Conservation (phyloP, 2,888 invertebrate species). For the Epistrophe grossulariae region DNA sequence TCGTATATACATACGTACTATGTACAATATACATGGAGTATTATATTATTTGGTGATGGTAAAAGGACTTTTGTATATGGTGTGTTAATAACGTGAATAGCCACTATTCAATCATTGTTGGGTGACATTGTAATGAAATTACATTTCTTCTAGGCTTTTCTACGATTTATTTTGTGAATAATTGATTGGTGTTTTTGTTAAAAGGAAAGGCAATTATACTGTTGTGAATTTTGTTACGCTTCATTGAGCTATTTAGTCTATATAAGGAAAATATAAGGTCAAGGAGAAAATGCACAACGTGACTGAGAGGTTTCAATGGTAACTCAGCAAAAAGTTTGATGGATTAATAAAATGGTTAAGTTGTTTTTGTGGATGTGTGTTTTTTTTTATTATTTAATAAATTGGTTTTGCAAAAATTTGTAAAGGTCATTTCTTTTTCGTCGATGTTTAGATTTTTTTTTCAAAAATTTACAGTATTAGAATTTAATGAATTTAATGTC, state of each 20-base stretch:
- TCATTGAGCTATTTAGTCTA: conserved; percentile 50
- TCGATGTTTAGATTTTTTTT: too few relatives aligned
- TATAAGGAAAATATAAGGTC: neutral
- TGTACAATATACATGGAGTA: neutral
- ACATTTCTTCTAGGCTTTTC: conserved; percentile 53
- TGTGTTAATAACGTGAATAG: conserved; percentile 53
- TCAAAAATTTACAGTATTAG: too few relatives aligned
- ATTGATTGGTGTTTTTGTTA: conserved; percentile 22
- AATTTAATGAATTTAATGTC: too few relatives aligned
- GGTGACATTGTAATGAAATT: conserved; percentile 67
- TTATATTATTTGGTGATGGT: neutral
- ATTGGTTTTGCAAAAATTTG: neutral
- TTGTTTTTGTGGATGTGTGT: too few relatives aligned
- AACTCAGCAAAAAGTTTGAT: neutral
- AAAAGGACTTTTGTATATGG: conserved; percentile 18
- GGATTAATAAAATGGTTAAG: neutral
- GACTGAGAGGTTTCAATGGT: neutral
- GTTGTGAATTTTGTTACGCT: conserved; percentile 43
- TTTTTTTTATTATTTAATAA: neutral
- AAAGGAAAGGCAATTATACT: conserved; percentile 41
- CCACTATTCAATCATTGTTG: conserved; percentile 65
- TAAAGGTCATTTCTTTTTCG: too few relatives aligned
- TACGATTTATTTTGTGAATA: conserved; percentile 70
- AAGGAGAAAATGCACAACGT: conserved; percentile 13
- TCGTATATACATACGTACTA: neutral